These are phyloP conservation scores for Styela plicata DNA, from an alignment of 23 tunicate species.

Conservation along the genomic window DNA sequence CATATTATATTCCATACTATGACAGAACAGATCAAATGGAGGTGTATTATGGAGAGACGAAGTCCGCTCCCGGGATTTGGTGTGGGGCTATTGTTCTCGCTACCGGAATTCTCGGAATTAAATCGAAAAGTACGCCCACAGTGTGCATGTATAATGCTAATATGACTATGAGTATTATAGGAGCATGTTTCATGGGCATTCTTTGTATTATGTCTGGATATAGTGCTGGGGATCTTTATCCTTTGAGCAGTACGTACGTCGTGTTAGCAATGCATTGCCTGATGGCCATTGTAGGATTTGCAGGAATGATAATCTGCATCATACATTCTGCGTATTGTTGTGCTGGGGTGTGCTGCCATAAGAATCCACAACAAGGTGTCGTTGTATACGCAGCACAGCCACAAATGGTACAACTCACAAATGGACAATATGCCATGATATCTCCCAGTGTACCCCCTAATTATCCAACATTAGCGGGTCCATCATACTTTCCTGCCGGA, in stretches of 20 bases:
- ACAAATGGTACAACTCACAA: neutral
- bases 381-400: neutral
- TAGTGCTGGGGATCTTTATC: neutral
- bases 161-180: neutral
- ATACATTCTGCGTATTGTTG: neutral
- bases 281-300: neutral
- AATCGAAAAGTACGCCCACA: neutral
- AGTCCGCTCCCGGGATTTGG: neutral
- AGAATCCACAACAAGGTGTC: neutral
- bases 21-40: neutral
- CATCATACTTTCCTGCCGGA: neutral
- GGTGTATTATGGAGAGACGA: neutral
- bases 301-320: neutral
- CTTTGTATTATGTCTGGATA: neutral
- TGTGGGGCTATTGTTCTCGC: neutral
- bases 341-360: neutral
- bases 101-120: neutral
- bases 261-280: neutral
- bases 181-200: neutral
- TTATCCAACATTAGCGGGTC: neutral
- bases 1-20: too few relatives aligned
- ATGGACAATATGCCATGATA: neutral
- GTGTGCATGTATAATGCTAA: neutral
- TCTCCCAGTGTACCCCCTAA: neutral
- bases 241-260: neutral